These are phyloP conservation scores for Simalia tracyae DNA, from an alignment of 2,797 vertebrate species.

Conservation along the genomic window DNA sequence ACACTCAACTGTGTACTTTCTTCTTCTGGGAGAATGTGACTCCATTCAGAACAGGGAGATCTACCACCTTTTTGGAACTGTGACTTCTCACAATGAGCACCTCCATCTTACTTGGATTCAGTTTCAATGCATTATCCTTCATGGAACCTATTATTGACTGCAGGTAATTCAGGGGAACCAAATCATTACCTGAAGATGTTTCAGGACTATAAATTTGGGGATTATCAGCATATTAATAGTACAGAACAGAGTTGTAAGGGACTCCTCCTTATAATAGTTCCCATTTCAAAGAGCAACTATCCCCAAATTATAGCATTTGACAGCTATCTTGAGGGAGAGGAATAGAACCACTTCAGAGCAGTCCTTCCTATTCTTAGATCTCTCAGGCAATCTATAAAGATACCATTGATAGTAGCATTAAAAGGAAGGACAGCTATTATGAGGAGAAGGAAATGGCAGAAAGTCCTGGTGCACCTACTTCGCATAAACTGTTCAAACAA, in stretches of 20 bases:
- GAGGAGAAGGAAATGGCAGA: no score
- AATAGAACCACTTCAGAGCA: neutral
- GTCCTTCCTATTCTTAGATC: neutral
- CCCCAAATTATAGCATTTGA: neutral
- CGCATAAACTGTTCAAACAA: no score
- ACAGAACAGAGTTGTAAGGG: neutral
- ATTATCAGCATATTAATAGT: neutral
- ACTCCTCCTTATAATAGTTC: neutral
- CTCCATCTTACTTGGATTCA: neutral
- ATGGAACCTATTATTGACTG: neutral
- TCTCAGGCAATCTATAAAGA: no score
- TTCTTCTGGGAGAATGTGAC: neutral
- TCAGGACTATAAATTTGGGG: neutral
- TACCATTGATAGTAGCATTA: no score
- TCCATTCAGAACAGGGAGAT: neutral
- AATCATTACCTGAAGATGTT: neutral
- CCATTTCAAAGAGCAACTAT: neutral
- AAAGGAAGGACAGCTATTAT: no score
- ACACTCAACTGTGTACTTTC: neutral
- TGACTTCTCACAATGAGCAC: neutral
- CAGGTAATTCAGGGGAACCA: neutral
- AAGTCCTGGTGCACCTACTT: no score
- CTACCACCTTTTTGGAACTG: neutral
- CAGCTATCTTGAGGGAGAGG: neutral
- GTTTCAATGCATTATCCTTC: neutral